Conservation (phyloP, 2,797 vertebrate species). For the Limosa lapponica region DNA sequence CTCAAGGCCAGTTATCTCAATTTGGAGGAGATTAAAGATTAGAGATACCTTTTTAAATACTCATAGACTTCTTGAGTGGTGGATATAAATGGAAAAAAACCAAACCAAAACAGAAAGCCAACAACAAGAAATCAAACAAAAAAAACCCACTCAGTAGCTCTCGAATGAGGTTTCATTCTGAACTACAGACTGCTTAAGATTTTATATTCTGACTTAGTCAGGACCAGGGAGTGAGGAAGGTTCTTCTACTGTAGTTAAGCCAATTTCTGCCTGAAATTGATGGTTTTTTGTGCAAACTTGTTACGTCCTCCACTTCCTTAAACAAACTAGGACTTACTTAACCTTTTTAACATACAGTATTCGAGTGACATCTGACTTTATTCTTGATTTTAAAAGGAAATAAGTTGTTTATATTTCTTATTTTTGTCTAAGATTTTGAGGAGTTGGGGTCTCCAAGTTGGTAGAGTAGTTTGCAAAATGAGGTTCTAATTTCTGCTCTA, state of each 20-base stretch:
- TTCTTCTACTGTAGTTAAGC: not conserved
- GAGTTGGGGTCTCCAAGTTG: accelerated
- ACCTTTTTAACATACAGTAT: not conserved
- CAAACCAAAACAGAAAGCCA: not conserved
- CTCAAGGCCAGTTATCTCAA: not conserved
- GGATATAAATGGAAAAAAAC: not conserved
- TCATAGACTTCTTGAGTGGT: not conserved
- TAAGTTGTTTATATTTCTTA: not conserved
- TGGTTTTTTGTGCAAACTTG: accelerated
- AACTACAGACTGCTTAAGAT: not conserved
- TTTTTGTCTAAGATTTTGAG: not conserved
- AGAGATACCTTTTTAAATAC: not conserved
- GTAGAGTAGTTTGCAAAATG: not conserved
- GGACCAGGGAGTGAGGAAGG: not conserved
- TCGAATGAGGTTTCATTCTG: not conserved
- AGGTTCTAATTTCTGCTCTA: not conserved
- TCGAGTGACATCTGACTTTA: not conserved
- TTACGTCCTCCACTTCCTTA: not conserved
- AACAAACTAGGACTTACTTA: not conserved
- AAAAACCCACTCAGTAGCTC: not conserved
- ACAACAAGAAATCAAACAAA: no score
- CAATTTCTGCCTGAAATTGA: not conserved
- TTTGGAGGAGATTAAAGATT: not conserved
- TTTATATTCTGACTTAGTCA: not conserved
- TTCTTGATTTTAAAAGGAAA: not conserved